Base-by-base conservation (phyloP, 1,140 invertebrate genomes). In the Nasonia longicornis region DNA sequence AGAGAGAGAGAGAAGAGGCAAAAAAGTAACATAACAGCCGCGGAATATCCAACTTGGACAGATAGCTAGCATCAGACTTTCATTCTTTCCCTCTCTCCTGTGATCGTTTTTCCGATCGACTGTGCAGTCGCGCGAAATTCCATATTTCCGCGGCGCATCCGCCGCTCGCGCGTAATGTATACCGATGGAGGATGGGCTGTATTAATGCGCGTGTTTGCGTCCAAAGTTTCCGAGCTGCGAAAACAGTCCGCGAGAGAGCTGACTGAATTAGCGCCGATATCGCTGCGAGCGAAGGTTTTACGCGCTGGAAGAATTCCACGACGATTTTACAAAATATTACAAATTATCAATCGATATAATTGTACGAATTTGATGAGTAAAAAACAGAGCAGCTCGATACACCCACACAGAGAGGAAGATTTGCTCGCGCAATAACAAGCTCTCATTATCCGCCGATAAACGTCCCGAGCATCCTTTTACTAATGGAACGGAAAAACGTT, bases 51-150 rank as follows among this genome's bases (percentile, higher is more conserved):
- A n/a, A 58, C 52, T 58, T 58, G 52, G 52, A 58, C 16, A n/a
- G 52, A n/a, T 58, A 58, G 52, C 52, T 52, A 14, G 48, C 14
- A 52, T 52, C 48, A 52, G 48, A 52, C 48, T 52, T 52, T 52
- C 52, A 1, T n/a, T 58, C 52, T 58, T 14, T 58, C 52, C 7
- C 7, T 58, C 20, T 58, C 20, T 58, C 52, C 3, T 4, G 20
- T 58, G 52, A 58, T 58, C 52, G 52, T 58, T 58, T 58, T 58
- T 58, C 52, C 52, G 52, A 58, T 58, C 52, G 52, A 58, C 52
- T 58, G 52, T 58, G 52, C 52, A 58, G 52, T n/a, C 52, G 52
- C 52, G 52, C 52, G 52, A 58, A 58, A 58, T 58, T 58, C 52
- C 52, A 58, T 58, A 58, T 58, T 20, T 58, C 52, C 52, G 52